Percentiles rank a stretch among this genome's conserved stretches.
phyloP scores from a whole-genome alignment of 2,113 vertebrate species.

The Gallinago jamesoni region DNA sequence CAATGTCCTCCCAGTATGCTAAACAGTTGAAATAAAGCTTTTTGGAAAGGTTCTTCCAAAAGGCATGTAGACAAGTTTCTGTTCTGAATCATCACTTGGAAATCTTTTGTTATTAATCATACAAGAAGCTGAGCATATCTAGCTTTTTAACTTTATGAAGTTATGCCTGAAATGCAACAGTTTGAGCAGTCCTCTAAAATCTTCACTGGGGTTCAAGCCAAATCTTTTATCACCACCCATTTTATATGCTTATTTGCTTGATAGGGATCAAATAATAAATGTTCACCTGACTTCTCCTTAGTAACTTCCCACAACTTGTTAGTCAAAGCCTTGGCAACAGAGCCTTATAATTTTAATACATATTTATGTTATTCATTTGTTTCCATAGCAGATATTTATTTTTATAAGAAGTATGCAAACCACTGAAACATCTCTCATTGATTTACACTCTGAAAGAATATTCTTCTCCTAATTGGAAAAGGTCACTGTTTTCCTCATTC shows the following conservation, averaged over 20 bases:
- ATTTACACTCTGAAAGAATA: slow-evolving; percentile 49
- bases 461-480: slow-evolving; percentile 62
- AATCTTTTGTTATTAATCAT: background rate
- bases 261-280: slow-evolving; percentile 50
- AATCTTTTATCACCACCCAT: background rate
- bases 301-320: slow-evolving; percentile 65
- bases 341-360: slow-evolving; percentile 42
- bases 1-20: background rate
- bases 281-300: slow-evolving; percentile 68
- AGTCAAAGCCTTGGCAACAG: slow-evolving; percentile 54
- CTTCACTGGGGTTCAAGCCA: background rate
- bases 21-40: background rate
- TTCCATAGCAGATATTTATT: slow-evolving; percentile 59
- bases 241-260: slow-evolving; percentile 39
- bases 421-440: slow-evolving; percentile 32
- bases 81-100: background rate
- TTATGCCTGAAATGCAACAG: background rate
- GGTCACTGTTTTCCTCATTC: slow-evolving; percentile 49
- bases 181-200: background rate
- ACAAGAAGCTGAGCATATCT: background rate
- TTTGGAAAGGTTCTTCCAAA: background rate
- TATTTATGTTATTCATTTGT: slow-evolving; percentile 63
- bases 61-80: background rate
- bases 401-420: slow-evolving; percentile 48
- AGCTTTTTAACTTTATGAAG: background rate